These are phyloP conservation scores for Emydocephalus ijimae DNA, from an alignment of 2,113 vertebrate genomes.

Conservation along the genomic window DNA sequence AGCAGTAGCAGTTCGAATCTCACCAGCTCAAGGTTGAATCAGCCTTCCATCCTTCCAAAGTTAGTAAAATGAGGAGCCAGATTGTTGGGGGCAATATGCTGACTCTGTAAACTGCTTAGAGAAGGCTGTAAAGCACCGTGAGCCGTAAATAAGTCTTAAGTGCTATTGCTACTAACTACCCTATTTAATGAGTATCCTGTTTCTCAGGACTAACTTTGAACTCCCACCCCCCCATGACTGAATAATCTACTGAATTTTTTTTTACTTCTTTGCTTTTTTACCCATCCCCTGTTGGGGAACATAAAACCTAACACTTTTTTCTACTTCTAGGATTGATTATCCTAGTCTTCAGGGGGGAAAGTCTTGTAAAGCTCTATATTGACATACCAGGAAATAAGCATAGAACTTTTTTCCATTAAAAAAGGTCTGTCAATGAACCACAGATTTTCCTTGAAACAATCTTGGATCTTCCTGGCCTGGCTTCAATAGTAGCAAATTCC, in stretches of 20 bases:
- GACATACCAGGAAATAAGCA: background rate
- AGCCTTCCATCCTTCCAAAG: background rate
- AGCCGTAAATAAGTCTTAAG: background rate
- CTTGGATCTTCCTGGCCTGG: background rate
- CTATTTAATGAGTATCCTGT: background rate
- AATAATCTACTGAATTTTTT: background rate
- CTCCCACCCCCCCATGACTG: background rate
- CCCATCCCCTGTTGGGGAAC: background rate
- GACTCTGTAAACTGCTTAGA: background rate
- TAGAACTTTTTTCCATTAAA: background rate
- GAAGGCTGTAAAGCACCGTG: background rate
- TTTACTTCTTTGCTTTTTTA: background rate
- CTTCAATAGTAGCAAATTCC: conserved; percentile 39
- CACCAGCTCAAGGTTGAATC: background rate
- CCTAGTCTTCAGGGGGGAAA: background rate
- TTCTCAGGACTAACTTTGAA: background rate
- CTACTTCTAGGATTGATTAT: background rate
- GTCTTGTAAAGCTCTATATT: background rate
- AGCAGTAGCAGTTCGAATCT: background rate
- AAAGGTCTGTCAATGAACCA: background rate
- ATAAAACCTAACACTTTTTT: background rate
- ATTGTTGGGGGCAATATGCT: background rate
- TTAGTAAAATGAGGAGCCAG: background rate
- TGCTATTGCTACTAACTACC: background rate
- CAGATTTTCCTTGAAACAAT: background rate